Base-by-base conservation (phyloP, 2,888 invertebrate genomes). In the Epinotia nisella region DNA sequence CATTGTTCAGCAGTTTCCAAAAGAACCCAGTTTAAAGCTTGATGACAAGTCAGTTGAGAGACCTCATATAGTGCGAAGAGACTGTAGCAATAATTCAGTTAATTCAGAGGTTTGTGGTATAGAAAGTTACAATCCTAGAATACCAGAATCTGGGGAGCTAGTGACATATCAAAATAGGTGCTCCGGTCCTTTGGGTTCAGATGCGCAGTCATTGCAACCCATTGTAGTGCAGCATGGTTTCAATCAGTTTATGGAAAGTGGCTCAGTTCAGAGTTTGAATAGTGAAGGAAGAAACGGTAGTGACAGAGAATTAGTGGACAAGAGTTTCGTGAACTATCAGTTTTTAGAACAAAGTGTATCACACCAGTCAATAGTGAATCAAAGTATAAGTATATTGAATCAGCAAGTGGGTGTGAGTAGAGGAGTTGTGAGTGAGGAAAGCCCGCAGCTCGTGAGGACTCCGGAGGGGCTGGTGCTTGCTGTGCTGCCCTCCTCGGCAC, bases 321-420 rank as follows among this genome's bases (percentile, higher is more conserved):
- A 92, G 78, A 89, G 88, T 83, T 91, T 87, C 88, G 88, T 93
- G 82, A 94, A 94, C 90, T 94, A 93, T 85, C 94, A 94, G 83
- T 89, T 93, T 82, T 86, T 93, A 87, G 93, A 94, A 90, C 93
- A 93, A 82, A 93, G 92, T 90, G 91, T 93, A 76, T 90, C 92
- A 73, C 94, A 93, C 81, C 93, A 93, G 78, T 92, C 93, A 35
- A 92, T 93, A 87, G 92, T 93, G 80, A 93, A 93, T 88, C 93
- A 93, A 80, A 92, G 91, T 87, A 92, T 94, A 79, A 93, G 90
- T 87, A 92, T 93, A 87, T 84, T 93, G 78, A 93, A 92, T 84
- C 93, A 93, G 85, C 93, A 93, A 85, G 91, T 93, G 68, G 91
- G 93, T 81, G 92, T 91, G 76, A 90, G 82, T 83, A 82, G 88